Percentiles rank a stretch among this genome's conserved stretches.
Conservation (phyloP, 2,797 vertebrate genomes). For the Mallotus villosus region DNA sequence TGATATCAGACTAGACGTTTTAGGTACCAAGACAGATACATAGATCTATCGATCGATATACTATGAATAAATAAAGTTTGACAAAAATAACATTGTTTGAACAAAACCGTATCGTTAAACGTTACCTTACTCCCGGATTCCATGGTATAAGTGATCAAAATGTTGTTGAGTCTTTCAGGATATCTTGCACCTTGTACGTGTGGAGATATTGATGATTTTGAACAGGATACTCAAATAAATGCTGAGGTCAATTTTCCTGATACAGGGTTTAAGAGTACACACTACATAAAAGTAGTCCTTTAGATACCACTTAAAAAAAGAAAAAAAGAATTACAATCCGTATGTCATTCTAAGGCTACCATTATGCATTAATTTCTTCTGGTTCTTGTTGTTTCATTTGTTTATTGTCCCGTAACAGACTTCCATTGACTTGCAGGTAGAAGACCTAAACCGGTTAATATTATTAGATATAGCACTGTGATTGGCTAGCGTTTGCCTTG, state of each 20-base stretch:
- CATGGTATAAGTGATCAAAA: conserved; percentile 45
- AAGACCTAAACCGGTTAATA: conserved; percentile 28
- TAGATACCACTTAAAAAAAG: background rate
- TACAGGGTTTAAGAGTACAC: background rate
- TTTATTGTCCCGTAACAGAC: conserved; percentile 4
- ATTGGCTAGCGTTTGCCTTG: conserved; percentile 28
- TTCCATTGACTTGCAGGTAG: conserved; percentile 6
- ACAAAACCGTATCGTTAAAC: too few species aligned
- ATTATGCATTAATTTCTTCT: background rate
- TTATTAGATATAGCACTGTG: conserved; percentile 19
- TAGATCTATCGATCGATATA: too few species aligned
- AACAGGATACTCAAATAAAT: background rate
- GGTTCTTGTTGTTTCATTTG: background rate
- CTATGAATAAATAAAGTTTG: too few species aligned
- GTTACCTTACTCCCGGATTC: conserved; percentile 70
- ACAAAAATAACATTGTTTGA: too few species aligned
- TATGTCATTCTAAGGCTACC: background rate
- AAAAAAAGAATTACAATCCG: background rate
- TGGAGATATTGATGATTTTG: background rate
- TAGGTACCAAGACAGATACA: too few species aligned
- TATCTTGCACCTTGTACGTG: background rate
- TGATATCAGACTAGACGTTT: too few species aligned
- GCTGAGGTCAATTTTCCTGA: background rate
- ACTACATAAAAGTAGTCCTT: background rate
- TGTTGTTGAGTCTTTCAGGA: background rate